phyloP scores from a whole-genome alignment of 2,113 vertebrate species.

The Scatophagus argus region DNA sequence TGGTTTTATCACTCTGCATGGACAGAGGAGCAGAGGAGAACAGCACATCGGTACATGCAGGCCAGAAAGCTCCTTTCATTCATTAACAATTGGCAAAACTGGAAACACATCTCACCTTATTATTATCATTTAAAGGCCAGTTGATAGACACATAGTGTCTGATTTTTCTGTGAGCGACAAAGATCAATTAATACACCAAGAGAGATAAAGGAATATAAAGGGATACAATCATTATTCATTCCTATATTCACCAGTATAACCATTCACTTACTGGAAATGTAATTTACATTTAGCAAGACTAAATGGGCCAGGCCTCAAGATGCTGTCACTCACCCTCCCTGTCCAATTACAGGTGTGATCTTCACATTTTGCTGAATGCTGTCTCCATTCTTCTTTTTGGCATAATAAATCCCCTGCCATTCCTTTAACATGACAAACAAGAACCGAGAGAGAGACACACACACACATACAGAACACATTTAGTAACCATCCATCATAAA shows the following conservation, averaged over 20 bases:
- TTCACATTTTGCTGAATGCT: slow-evolving; percentile 97
- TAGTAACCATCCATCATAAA: background rate
- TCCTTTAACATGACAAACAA: slow-evolving; percentile 84
- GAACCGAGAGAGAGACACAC: background rate
- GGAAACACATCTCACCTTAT: slow-evolving; percentile 86
- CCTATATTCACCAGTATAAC: background rate
- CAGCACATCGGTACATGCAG: slow-evolving; percentile 10
- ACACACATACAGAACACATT: background rate
- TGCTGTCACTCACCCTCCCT: slow-evolving; percentile 92
- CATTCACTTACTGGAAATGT: background rate
- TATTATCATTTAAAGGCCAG: slow-evolving; percentile 94
- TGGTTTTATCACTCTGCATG: slow-evolving; percentile 88
- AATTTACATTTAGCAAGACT: slow-evolving; percentile 5
- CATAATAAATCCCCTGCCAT: slow-evolving; percentile 97
- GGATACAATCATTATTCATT: background rate
- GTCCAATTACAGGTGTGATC: slow-evolving; percentile 96
- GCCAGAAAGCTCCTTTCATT: background rate
- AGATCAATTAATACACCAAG: slow-evolving; percentile 8
- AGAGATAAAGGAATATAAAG: background rate
- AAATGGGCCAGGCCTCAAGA: background rate
- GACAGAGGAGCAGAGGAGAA: slow-evolving; percentile 62
- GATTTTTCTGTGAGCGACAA: slow-evolving; percentile 92
- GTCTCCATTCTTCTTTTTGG: slow-evolving; percentile 97
- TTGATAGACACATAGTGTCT: slow-evolving; percentile 99
- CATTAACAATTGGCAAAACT: slow-evolving; percentile 15